Percentiles rank a stretch among this genome's conserved stretches.
Conservation (phyloP, 2,797 vertebrate genomes). For the Halcyon leucocephala region DNA sequence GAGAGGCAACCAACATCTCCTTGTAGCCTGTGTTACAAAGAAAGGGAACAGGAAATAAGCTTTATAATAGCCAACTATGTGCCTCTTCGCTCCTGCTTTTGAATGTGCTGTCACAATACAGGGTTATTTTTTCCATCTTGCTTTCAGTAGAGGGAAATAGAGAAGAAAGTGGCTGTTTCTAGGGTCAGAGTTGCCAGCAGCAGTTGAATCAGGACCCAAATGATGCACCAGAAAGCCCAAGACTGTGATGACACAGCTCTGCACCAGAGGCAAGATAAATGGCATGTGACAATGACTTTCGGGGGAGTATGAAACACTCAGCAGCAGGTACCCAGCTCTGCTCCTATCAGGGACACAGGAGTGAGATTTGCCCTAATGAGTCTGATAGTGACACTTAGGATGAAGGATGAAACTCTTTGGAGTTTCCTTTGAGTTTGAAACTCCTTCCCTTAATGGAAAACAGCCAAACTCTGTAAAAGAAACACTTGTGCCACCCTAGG, state of each 20-base stretch:
- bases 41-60: not conserved
- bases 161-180: not conserved
- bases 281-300: not conserved
- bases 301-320: rapidly evolving
- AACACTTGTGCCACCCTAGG: rapidly evolving
- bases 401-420: not conserved
- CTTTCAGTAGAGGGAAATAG: not conserved
- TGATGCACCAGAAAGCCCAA: not conserved
- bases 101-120: not conserved
- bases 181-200: not conserved
- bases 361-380: not conserved
- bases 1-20: not conserved
- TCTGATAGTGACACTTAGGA: rapidly evolving
- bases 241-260: not conserved
- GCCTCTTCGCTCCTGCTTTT: not conserved
- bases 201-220: not conserved
- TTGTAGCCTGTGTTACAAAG: not conserved
- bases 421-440: not conserved
- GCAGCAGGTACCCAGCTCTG: rapidly evolving
- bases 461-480: not conserved
- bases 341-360: not conserved
- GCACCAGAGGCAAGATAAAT: not conserved
- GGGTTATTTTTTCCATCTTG: not conserved
- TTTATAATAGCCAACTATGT: not conserved
- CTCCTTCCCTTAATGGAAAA: not conserved